Percentiles rank a stretch among this genome's conserved stretches.
These are phyloP conservation scores for Protobothrops mucrosquamatus DNA, from an alignment of 2,113 vertebrate genomes.

Conservation along the genomic window DNA sequence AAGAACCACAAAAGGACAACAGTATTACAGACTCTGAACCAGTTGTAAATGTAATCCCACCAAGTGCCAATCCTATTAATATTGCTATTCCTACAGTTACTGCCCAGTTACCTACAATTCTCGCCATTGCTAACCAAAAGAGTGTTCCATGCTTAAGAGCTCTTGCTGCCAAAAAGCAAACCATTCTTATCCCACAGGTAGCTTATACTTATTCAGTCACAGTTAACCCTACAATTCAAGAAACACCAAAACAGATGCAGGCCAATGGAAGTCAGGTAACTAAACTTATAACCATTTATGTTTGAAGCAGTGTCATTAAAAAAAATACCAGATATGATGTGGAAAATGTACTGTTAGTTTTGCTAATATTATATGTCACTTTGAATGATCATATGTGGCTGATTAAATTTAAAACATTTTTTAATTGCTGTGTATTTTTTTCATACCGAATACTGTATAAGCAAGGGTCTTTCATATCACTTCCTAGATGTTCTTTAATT, in stretches of 20 bases:
- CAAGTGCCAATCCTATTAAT: conserved; percentile 95
- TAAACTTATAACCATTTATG: background rate
- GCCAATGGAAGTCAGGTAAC: conserved; percentile 91
- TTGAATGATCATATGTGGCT: background rate
- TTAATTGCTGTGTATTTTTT: background rate
- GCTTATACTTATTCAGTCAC: conserved; percentile 92
- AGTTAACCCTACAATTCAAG: conserved; percentile 80
- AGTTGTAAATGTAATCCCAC: conserved; percentile 88
- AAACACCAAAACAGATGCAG: conserved; percentile 80
- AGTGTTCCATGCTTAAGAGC: conserved; percentile 89
- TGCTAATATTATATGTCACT: background rate
- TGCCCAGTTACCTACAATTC: conserved; percentile 91
- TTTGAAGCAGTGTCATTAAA: background rate
- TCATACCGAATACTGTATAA: background rate
- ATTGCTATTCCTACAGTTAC: conserved; percentile 87
- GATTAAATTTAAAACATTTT: background rate
- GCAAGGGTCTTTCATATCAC: background rate
- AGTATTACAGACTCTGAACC: conserved; percentile 77
- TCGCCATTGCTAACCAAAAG: conserved; percentile 92
- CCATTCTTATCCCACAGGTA: conserved; percentile 97
- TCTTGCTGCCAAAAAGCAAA: conserved; percentile 90
- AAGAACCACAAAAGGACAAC: conserved; percentile 83
- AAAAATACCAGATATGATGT: background rate
- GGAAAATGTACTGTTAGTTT: conserved; percentile 20
- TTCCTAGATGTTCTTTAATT: background rate